These are phyloP conservation scores for rat (Rattus norvegicus) DNA, from an alignment of 2,113 vertebrate genomes.

Conservation along the genomic window GRCr8 NC_086022.1:34499501-34500000, in stretches of 20 bases:
- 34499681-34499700: not conserved
- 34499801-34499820: not conserved
- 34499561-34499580: not conserved
- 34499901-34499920: not conserved
- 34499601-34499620: not conserved
- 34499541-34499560: not conserved
- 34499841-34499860: constrained; percentile 10
- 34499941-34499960: not conserved
- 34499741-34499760: not conserved
- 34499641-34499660: not conserved
- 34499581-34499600: not conserved
- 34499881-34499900: not conserved
- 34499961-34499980: not conserved
- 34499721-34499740: constrained; percentile 20
- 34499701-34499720: not conserved
- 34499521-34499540: not conserved
- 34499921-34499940: not conserved
- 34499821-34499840: not conserved
- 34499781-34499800: not conserved
- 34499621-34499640: not conserved
- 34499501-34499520: not conserved
- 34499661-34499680: not conserved
- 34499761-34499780: not conserved
- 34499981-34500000: not conserved
- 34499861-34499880: not conserved